Percentiles rank a stretch among this genome's conserved stretches.
Conservation (phyloP, 2,888 invertebrate species). For the Lymantria dispar region DNA sequence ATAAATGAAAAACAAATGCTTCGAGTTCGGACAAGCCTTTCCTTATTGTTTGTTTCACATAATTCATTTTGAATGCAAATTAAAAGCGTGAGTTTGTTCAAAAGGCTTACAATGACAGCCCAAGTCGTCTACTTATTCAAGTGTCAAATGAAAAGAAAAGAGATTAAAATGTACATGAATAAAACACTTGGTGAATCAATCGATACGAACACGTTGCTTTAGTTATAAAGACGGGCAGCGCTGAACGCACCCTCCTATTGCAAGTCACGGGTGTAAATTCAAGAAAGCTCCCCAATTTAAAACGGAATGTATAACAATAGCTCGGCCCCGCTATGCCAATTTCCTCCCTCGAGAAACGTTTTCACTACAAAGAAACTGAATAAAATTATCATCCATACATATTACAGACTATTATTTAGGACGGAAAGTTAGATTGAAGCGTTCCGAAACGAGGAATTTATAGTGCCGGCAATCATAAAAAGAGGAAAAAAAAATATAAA, state of each 20-base stretch:
- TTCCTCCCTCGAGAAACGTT: slow-evolving; percentile 70
- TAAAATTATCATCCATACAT: slow-evolving; percentile 68
- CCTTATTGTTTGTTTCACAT: slow-evolving; percentile 57
- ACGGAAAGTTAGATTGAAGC: slow-evolving; percentile 49
- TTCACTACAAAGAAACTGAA: slow-evolving; percentile 69
- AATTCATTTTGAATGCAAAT: slow-evolving; percentile 55
- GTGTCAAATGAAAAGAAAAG: slow-evolving; percentile 30
- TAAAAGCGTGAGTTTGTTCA: slow-evolving; percentile 36
- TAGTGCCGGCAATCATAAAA: slow-evolving; percentile 30
- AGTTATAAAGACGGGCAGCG: slow-evolving; percentile 34
- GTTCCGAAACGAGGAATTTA: slow-evolving; percentile 41
- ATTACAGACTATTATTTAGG: slow-evolving; percentile 50
- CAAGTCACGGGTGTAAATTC: slow-evolving; percentile 80
- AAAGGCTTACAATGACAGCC: slow-evolving; percentile 34
- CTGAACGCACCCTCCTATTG: slow-evolving; percentile 57
- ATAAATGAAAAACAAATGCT: slow-evolving; percentile 44
- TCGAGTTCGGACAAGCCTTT: slow-evolving; percentile 39
- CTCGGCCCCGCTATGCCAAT: slow-evolving; percentile 73
- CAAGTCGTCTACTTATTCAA: slow-evolving; percentile 34
- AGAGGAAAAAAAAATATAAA: slow-evolving; percentile 23
- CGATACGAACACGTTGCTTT: slow-evolving; percentile 44
- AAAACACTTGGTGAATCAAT: slow-evolving; percentile 53
- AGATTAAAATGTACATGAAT: slow-evolving; percentile 38
- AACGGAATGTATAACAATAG: slow-evolving; percentile 78
- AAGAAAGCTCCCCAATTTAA: slow-evolving; percentile 81